Evolutionary conservation across 2,888 invertebrate genomes (phyloP).

Genomic region (Geotrupes spiniger): DNA sequence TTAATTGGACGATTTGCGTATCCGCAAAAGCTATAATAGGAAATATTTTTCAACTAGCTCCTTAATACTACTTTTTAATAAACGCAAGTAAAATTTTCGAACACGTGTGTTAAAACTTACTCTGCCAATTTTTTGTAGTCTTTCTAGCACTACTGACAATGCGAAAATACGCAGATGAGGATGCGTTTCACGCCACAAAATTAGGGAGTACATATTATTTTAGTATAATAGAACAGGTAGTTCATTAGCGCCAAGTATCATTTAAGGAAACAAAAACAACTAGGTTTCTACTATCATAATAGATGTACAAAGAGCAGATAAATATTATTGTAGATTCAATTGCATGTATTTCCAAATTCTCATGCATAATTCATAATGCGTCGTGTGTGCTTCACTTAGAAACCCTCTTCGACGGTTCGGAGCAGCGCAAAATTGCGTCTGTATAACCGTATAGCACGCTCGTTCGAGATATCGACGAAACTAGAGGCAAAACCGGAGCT

Average conservation of each 20-base stretch:
- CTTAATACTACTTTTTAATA: too few relatives aligned
- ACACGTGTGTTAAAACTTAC: too few relatives aligned
- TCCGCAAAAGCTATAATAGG: too few relatives aligned
- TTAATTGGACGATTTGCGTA: too few relatives aligned
- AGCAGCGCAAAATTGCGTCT: background rate
- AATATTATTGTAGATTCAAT: constrained; percentile 33
- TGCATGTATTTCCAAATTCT: constrained; percentile 32
- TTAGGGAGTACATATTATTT: constrained; percentile 1
- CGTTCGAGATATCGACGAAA: too few relatives aligned
- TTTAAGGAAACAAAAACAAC: constrained; percentile 23
- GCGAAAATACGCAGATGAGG: background rate
- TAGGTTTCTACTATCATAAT: constrained; percentile 15
- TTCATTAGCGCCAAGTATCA: background rate
- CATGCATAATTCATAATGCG: constrained; percentile 31
- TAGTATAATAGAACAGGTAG: background rate
- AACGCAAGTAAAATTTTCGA: too few relatives aligned
- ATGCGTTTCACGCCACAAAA: background rate
- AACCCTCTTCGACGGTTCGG: constrained; percentile 1
- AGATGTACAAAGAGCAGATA: constrained; percentile 25
- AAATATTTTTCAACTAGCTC: too few relatives aligned
- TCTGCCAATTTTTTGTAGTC: too few relatives aligned
- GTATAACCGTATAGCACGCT: too few relatives aligned
- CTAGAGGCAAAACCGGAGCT: too few relatives aligned
- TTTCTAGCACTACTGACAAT: too few relatives aligned
- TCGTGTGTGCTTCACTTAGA: constrained; percentile 4